A percentile compares a stretch with the other conserved stretches of the same genome.
phyloP scores from a whole-genome alignment of 2,888 invertebrate species.

The Drosophila kokeensis region DNA sequence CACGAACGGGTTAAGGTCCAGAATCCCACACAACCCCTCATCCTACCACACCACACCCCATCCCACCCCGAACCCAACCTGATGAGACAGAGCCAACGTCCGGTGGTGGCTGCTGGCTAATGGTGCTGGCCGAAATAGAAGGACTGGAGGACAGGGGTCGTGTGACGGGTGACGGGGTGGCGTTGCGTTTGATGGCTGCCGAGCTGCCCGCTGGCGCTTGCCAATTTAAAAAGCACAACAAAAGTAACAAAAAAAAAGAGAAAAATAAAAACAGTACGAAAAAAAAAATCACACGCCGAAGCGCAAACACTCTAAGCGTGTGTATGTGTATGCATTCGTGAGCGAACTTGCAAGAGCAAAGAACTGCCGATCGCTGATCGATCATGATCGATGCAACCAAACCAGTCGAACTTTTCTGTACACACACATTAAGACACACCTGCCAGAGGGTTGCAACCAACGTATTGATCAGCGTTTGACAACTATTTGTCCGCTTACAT shows the following conservation, averaged over 20 bases:
- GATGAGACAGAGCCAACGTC: conserved; percentile 37
- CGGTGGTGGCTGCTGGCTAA: conserved; percentile 32
- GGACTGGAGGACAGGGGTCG: not conserved
- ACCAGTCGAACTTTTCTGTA: not conserved
- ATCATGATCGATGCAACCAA: not conserved
- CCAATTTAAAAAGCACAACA: conserved; percentile 80
- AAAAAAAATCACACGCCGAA: conserved; percentile 26
- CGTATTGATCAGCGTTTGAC: not conserved
- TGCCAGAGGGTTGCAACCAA: not conserved
- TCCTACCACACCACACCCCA: not conserved
- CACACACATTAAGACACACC: not conserved
- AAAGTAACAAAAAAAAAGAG: conserved; percentile 29
- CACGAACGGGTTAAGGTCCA: conserved; percentile 79
- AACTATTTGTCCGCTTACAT: not conserved
- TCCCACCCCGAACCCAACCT: not conserved
- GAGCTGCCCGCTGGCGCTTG: conserved; percentile 80
- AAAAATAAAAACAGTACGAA: not conserved
- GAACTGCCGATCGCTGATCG: not conserved
- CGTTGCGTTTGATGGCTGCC: conserved; percentile 62
- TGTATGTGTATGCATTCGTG: not conserved
- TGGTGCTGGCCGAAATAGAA: conserved; percentile 15
- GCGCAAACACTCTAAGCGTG: not conserved
- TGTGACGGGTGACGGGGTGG: conserved; percentile 11
- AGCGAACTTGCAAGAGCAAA: not conserved
- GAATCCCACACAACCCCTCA: conserved; percentile 9